Conservation (phyloP, 2,888 invertebrate species). For the Tyria jacobaeae region DNA sequence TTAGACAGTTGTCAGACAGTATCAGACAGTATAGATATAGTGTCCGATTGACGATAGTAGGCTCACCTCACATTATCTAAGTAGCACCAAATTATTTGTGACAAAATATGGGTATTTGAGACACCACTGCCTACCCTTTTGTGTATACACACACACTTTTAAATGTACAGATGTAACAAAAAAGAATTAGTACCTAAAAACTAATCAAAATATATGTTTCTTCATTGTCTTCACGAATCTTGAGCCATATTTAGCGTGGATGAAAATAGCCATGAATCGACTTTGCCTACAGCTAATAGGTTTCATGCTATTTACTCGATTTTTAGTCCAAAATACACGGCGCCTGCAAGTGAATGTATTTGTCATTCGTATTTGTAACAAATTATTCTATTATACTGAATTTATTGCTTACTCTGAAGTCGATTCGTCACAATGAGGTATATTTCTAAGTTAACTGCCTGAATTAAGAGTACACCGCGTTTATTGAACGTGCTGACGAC, state of each 20-base stretch:
- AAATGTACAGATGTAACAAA: too few species aligned
- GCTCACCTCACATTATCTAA: too few species aligned
- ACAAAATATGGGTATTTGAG: not conserved
- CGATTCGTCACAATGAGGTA: not conserved
- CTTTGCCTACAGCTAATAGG: slow-evolving; percentile 26
- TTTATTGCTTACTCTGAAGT: not conserved
- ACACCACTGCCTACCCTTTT: not conserved
- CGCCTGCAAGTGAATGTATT: slow-evolving; percentile 21
- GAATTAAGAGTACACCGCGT: not conserved
- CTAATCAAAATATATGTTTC: not conserved
- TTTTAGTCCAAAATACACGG: slow-evolving; percentile 23
- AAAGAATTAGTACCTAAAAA: not conserved
- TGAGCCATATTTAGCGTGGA: slow-evolving; percentile 5
- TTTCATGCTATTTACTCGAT: slow-evolving; percentile 25
- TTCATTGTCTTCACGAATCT: not conserved
- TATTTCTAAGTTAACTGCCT: not conserved
- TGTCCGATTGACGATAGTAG: too few species aligned
- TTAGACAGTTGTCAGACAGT: too few species aligned
- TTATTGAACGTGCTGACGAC: too few species aligned
- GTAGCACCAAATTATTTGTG: too few species aligned
- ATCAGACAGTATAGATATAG: too few species aligned
- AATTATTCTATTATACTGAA: not conserved
- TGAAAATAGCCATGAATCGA: slow-evolving; percentile 48
- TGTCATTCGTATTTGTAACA: slow-evolving; percentile 12
- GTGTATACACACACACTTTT: too few species aligned